Evolutionary conservation across 2,113 vertebrate genomes (phyloP).

Genomic region (Hipposideros armiger): DNA sequence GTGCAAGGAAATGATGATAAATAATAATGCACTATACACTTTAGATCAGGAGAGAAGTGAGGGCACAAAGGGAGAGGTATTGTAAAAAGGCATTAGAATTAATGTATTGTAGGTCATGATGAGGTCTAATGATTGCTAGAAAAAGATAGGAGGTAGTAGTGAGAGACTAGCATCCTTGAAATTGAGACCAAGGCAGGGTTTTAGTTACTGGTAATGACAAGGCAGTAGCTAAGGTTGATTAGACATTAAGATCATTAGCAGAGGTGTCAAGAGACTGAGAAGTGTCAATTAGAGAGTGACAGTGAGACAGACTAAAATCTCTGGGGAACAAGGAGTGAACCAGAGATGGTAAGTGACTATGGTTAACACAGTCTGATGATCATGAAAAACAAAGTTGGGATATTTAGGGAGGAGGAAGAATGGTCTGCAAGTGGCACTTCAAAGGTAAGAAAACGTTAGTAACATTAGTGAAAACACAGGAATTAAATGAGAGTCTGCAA

Average conservation of each 20-base stretch:
- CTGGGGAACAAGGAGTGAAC: neutral
- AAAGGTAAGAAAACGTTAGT: neutral
- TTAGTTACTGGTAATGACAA: neutral
- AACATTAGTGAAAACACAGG: neutral
- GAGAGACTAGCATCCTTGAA: neutral
- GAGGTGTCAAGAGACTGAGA: neutral
- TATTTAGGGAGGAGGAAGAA: neutral
- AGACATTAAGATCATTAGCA: neutral
- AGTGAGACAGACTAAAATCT: neutral
- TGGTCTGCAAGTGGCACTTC: neutral
- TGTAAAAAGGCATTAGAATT: neutral
- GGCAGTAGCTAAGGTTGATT: neutral
- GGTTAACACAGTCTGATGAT: neutral
- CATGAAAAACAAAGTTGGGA: slow-evolving; percentile 16
- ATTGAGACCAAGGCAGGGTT: slow-evolving; percentile 20
- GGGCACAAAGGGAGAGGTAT: neutral
- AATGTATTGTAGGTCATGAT: neutral
- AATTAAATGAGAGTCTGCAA: neutral
- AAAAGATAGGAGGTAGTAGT: neutral
- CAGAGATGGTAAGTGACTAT: neutral
- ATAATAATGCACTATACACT: neutral
- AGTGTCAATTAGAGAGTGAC: neutral
- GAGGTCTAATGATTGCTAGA: neutral
- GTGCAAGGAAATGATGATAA: neutral
- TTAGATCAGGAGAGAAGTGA: neutral